Base-by-base conservation (phyloP, 2,113 vertebrate genomes). In the Columba janthina region DNA sequence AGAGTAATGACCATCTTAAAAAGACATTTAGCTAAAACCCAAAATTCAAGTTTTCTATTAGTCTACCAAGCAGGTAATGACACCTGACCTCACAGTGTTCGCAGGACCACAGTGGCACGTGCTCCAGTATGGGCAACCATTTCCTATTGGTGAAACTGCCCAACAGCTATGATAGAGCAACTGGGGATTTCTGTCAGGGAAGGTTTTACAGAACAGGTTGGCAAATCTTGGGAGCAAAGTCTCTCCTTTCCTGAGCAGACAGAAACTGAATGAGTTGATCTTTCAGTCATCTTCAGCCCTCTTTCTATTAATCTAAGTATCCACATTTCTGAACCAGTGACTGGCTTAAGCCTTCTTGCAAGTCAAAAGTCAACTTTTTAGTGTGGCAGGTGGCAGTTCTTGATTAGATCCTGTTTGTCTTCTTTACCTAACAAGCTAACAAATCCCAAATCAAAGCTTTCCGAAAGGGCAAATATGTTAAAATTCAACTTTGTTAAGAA, bases 101-200 rank as follows among this genome's bases (percentile, higher is more conserved):
- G 19, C 57, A 31, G 62, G 26, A 32, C 21, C 38, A 69, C 64
- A 51, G 17, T n/a, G 42, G 19, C 66, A 66, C 1, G 0, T 34
- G 15, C 58, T 60, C 20, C 76, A 90, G 60, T 32, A 11, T 20
- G 25, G 46, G 29, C 40, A 93, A 2, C 29, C n/a, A 31, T 42
- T 85, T 72, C 34, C 66, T 56, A 12, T 21, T 64, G 70, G 53
- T 56, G 44, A 64, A 64, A 72, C 69, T 70, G 40, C 19, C 22
- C 66, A 71, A 56, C 34, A 29, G 12, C 32, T 38, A 12, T 0
- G 0, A 1, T 2, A 62, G 13, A 32, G 36, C 17, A 36, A 40
- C n/a, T 71, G 73, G 58, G 18, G 17, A 50, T 85, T 77, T 77
- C 20, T 65, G 4, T 66, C 51, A 31, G 48, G 24, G 20, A 50